These are phyloP conservation scores for Pheucticus melanocephalus DNA, from an alignment of 2,113 vertebrate species.

Conservation along the genomic window DNA sequence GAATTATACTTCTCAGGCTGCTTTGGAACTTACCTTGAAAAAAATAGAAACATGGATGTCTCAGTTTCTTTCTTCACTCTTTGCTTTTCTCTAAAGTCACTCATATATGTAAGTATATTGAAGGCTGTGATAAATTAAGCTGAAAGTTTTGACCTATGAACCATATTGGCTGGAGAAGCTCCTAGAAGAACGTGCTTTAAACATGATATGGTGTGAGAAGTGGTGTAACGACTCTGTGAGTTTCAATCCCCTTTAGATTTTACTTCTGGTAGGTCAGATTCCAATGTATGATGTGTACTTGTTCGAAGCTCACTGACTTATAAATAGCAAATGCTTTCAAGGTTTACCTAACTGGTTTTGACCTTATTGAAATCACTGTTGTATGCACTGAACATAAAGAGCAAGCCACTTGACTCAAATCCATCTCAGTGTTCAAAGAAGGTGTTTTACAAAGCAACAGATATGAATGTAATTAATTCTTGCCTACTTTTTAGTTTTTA, in stretches of 20 bases:
- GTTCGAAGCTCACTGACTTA: slow-evolving; percentile 28
- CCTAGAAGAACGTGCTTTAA: not conserved
- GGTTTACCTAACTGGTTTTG: slow-evolving; percentile 35
- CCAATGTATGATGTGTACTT: slow-evolving; percentile 22
- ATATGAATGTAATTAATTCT: not conserved
- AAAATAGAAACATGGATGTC: not conserved
- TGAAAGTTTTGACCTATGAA: not conserved
- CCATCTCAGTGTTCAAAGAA: not conserved
- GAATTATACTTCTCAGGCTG: not conserved
- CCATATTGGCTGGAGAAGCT: not conserved
- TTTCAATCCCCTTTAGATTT: slow-evolving; percentile 37
- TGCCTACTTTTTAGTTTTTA: not conserved
- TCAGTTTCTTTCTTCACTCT: not conserved
- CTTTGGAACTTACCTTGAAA: not conserved
- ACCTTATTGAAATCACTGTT: slow-evolving; percentile 6
- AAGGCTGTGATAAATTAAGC: not conserved
- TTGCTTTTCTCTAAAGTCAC: not conserved
- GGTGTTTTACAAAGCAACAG: not conserved
- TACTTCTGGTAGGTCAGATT: slow-evolving; percentile 50
- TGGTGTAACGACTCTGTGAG: not conserved
- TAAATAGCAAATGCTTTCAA: slow-evolving; percentile 56
- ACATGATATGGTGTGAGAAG: slow-evolving; percentile 55
- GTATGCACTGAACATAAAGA: not conserved
- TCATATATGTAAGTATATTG: not conserved
- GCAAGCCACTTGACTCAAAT: not conserved